These are phyloP conservation scores for Alcis repandata DNA, from an alignment of 2,888 invertebrate species.

Conservation along the genomic window DNA sequence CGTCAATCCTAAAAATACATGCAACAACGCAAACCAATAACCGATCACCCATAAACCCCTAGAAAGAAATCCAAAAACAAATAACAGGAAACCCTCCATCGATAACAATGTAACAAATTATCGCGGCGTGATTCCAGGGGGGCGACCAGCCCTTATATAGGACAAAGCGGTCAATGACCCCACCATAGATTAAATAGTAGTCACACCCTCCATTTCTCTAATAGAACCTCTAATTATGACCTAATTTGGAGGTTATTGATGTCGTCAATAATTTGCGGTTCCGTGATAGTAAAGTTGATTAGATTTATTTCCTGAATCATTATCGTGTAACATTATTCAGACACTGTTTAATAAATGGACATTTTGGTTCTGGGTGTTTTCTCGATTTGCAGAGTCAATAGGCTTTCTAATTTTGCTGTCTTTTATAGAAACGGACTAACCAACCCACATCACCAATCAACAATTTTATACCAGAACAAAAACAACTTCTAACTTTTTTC, in stretches of 20 bases:
- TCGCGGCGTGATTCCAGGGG: conserved; percentile 41
- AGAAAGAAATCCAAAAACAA: conserved; percentile 42
- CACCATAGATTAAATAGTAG: conserved; percentile 13
- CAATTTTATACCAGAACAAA: too few relatives aligned
- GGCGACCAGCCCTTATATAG: conserved; percentile 38
- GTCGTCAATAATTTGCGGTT: conserved; percentile 38
- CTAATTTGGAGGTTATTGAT: conserved; percentile 42
- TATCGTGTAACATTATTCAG: not conserved
- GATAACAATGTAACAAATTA: conserved; percentile 47
- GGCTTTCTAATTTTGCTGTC: not conserved
- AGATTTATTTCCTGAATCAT: conserved; percentile 10
- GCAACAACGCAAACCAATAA: conserved; percentile 17
- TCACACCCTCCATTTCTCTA: conserved; percentile 30
- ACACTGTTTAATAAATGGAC: not conserved
- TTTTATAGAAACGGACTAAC: too few relatives aligned
- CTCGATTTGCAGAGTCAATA: not conserved
- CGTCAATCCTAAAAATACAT: conserved; percentile 16
- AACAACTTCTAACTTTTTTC: not conserved
- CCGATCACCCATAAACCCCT: conserved; percentile 33
- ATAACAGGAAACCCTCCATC: conserved; percentile 43
- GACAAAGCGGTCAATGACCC: conserved; percentile 44
- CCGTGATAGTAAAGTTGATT: conserved; percentile 25
- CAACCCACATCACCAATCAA: too few relatives aligned
- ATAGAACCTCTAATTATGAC: conserved; percentile 48
- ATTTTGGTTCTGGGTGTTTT: not conserved